Evolutionary conservation across 2,113 vertebrate genomes (phyloP).

Genomic region (Hymenochirus boettgeri): DNA sequence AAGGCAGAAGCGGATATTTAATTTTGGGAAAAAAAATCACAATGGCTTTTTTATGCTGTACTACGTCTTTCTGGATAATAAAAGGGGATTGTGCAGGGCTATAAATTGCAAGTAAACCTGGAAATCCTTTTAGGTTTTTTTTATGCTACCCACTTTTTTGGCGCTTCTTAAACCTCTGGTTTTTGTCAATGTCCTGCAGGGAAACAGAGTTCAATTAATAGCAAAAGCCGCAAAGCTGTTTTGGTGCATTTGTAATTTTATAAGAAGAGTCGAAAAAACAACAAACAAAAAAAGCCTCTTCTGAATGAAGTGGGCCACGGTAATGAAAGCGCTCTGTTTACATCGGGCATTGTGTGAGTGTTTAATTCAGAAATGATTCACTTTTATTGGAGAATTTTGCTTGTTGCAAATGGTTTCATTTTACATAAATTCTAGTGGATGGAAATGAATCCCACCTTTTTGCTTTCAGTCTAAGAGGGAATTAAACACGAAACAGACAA

Average conservation of each 20-base stretch:
- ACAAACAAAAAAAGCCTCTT: conserved; percentile 21
- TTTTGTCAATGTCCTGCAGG: conserved; percentile 21
- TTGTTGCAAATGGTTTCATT: background rate
- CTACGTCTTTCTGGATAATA: conserved; percentile 24
- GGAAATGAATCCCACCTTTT: too few relatives aligned
- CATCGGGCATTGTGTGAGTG: background rate
- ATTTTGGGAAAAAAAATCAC: conserved; percentile 1
- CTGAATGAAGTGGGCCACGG: background rate
- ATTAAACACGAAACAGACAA: too few relatives aligned
- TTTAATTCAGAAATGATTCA: conserved; percentile 38
- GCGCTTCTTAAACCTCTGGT: conserved; percentile 25
- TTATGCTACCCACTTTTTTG: conserved; percentile 30
- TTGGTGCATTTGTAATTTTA: background rate
- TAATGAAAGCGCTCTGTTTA: conserved; percentile 16
- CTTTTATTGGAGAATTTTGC: background rate
- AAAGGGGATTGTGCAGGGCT: conserved; percentile 25
- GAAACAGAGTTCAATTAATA: conserved; percentile 32
- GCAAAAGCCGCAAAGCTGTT: conserved; percentile 16
- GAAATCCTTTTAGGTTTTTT: conserved; percentile 26
- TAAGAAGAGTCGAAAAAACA: rapidly evolving
- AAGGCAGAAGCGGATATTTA: background rate
- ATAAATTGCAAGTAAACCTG: conserved; percentile 26
- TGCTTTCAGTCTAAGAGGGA: too few relatives aligned
- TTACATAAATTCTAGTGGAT: background rate
- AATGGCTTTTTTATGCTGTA: conserved; percentile 13